phyloP scores from a whole-genome alignment of 2,888 invertebrate genomes.

The Candidula unifasciata region DNA sequence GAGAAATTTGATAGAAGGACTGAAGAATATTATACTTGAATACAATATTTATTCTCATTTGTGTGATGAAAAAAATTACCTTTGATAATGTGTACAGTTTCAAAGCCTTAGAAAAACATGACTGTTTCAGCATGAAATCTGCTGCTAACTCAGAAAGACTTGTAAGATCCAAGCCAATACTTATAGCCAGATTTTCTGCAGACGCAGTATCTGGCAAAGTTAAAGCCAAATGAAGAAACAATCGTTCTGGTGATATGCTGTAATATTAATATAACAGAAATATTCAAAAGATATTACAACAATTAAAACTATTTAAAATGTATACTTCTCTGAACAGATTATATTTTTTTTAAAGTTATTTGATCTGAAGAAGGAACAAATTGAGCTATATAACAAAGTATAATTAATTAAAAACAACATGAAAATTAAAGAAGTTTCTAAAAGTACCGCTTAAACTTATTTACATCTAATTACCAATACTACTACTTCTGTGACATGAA shows the following conservation, averaged over 20 bases:
- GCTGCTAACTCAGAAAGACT: slow-evolving; percentile 87
- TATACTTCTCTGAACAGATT: not conserved
- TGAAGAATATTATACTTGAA: not conserved
- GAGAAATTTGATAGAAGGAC: not conserved
- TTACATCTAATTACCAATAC: not conserved
- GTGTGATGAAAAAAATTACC: slow-evolving; percentile 77
- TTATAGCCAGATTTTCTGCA: slow-evolving; percentile 81
- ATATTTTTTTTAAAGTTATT: not conserved
- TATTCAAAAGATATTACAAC: not conserved
- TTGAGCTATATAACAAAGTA: not conserved
- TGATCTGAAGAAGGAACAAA: not conserved
- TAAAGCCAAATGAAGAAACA: slow-evolving; percentile 82
- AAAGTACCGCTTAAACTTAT: not conserved
- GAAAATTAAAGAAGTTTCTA: not conserved
- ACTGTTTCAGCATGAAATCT: slow-evolving; percentile 87
- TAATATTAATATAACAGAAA: slow-evolving; percentile 21
- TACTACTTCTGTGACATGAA: not conserved
- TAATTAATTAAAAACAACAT: not conserved
- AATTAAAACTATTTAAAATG: not conserved
- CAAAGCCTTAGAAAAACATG: slow-evolving; percentile 87
- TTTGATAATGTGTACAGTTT: slow-evolving; percentile 89
- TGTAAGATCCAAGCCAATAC: slow-evolving; percentile 82
- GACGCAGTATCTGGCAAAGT: slow-evolving; percentile 80
- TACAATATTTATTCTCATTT: not conserved
- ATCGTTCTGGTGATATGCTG: slow-evolving; percentile 73